Evolutionary conservation across 2,797 vertebrate genomes (phyloP).

Genomic region (Parambassis ranga): DNA sequence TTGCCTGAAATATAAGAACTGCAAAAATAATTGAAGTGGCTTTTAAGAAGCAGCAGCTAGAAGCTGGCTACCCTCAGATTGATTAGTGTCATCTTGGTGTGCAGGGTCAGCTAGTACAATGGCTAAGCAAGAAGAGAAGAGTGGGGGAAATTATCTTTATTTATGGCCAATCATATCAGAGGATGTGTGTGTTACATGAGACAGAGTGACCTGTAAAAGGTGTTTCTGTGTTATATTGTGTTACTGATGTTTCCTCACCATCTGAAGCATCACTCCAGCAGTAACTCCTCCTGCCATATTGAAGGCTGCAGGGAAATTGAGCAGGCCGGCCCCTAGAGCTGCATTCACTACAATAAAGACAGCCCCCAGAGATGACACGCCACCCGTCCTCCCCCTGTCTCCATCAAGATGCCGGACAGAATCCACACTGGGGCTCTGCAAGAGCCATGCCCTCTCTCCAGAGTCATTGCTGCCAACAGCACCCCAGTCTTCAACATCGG

Average conservation of each 20-base stretch:
- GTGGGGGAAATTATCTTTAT: too few relatives aligned
- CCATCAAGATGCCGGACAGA: slow-evolving; percentile 61
- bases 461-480: slow-evolving; percentile 78
- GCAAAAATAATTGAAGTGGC: too few relatives aligned
- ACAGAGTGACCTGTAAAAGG: background rate
- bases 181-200: too few relatives aligned
- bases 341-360: slow-evolving; percentile 97
- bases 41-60: too few relatives aligned
- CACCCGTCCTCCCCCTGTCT: slow-evolving; percentile 52
- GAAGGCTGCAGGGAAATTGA: slow-evolving; percentile 97
- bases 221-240: too few relatives aligned
- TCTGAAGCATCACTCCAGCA: slow-evolving; percentile 86
- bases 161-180: too few relatives aligned
- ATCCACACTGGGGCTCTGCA: slow-evolving; percentile 92
- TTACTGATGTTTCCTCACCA: slow-evolving; percentile 80
- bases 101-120: too few relatives aligned
- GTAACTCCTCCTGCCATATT: slow-evolving; percentile 90
- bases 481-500: slow-evolving; percentile 83
- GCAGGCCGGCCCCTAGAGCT: slow-evolving; percentile 92
- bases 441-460: slow-evolving; percentile 88
- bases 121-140: too few relatives aligned
- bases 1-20: too few relatives aligned
- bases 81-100: too few relatives aligned
- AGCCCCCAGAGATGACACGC: slow-evolving; percentile 84
- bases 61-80: too few relatives aligned